Evolutionary conservation across 2,888 invertebrate genomes (phyloP).

Genomic region (Seladonia tumulorum): DNA sequence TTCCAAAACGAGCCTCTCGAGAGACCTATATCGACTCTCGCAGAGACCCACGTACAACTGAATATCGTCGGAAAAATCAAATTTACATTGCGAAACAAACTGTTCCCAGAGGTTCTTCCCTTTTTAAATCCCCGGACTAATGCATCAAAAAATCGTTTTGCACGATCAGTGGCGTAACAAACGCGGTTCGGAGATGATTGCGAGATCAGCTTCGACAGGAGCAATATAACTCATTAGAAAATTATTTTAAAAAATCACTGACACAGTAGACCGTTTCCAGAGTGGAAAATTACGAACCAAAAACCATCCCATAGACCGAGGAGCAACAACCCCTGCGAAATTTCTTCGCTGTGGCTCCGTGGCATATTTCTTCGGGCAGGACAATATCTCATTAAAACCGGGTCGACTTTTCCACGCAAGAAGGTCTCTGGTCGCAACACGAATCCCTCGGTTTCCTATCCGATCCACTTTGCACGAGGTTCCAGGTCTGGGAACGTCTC

Average conservation of each 20-base stretch:
- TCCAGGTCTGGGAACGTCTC: background rate
- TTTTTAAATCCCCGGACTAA: background rate
- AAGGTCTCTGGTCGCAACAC: background rate
- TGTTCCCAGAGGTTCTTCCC: background rate
- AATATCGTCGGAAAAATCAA: background rate
- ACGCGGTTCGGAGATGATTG: no score
- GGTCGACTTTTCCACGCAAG: background rate
- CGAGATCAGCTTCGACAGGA: no score
- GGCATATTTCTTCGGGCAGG: background rate
- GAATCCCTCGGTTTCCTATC: background rate
- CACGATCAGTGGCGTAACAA: background rate
- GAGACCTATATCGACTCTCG: background rate
- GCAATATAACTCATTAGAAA: background rate
- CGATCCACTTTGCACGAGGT: conserved; percentile 6
- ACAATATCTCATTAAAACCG: background rate
- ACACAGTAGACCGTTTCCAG: background rate
- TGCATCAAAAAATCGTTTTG: background rate
- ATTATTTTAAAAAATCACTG: background rate
- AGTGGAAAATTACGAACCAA: background rate
- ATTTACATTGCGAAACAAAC: background rate
- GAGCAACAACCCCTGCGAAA: background rate
- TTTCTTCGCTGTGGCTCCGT: background rate
- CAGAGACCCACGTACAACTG: background rate
- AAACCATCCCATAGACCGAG: background rate
- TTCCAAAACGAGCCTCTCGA: background rate